Evolutionary conservation across 2,888 invertebrate species (phyloP).

Genomic region (Tetranychus truncatus): DNA sequence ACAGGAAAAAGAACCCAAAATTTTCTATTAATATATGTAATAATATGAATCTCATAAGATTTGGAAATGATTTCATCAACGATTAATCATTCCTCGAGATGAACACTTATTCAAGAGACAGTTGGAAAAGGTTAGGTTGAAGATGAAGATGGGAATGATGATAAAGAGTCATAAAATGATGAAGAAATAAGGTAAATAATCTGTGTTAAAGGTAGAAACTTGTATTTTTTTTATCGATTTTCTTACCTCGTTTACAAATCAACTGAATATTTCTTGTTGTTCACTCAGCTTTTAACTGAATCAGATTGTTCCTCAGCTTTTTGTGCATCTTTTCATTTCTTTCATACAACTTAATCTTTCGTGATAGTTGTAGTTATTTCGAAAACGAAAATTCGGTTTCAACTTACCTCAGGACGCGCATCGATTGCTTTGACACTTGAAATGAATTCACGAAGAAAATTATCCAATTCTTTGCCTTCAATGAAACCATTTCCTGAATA

Average conservation of each 20-base stretch:
- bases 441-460: slow-evolving; percentile 33
- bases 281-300: not conserved
- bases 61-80: too few relatives aligned
- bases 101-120: not conserved
- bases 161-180: slow-evolving; percentile 4
- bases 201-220: not conserved
- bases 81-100: too few relatives aligned
- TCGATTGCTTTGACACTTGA: slow-evolving; percentile 34
- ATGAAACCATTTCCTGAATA: slow-evolving; percentile 35
- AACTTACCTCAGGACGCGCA: slow-evolving; percentile 62
- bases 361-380: not conserved
- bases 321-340: not conserved
- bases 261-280: too few relatives aligned
- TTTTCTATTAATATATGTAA: too few relatives aligned
- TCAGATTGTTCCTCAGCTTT: not conserved
- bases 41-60: too few relatives aligned
- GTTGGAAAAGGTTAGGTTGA: not conserved
- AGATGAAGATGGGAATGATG: not conserved
- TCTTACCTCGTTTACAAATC: too few relatives aligned
- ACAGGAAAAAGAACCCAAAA: too few relatives aligned
- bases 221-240: too few relatives aligned
- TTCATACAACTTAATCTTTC: not conserved
- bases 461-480: slow-evolving; percentile 35
- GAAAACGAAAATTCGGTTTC: not conserved
- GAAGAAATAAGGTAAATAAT: not conserved